Base-by-base conservation (phyloP, 2,888 invertebrate genomes). In the Tinea pellionella region DNA sequence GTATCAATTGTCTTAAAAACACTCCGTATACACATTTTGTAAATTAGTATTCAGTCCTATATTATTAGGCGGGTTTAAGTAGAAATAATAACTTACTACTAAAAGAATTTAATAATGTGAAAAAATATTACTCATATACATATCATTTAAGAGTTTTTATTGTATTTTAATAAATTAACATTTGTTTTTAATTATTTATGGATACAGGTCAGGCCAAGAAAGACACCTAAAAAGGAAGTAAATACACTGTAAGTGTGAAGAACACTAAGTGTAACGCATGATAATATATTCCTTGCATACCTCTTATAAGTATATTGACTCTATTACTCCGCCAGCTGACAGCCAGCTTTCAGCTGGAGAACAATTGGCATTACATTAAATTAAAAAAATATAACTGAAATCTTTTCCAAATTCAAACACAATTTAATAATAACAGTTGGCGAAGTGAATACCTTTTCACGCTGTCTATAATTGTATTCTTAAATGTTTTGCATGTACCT, bases 221-320 rank as follows among this genome's bases (percentile, higher is more conserved):
- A 47, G 15, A 16, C n/a, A 37, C 47, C 8, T 47, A 47, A 47
- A 47, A 8, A 47, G 41, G 47, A 47, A 47, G 41, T 41, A 41
- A 47, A 47, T n/a, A n/a, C n/a, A 24, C 53, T 24, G 53, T 53
- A 53, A 53, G 53, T 53, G 19, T 24, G 24, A 53, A 18, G n/a
- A 9, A 53, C 51, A 53, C 53, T 9, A 53, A 53, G 24, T 53
- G 53, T 53, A 53, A 53, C 3, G 53, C 53, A 53, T 53, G 53
- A 15, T 18, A 47, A 47, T 16, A n/a, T 18, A 47, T 9, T 53
- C 47, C 41, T 13, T 41, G 41, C 41, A 41, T 24, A 24, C 24
- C 24, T 41, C 4, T n/a, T 41, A 47, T 47, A 47, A 47, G 47
- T 47, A n/a, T n/a, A 16, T 47, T 16, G 53, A 53, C 53, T 53